Evolutionary conservation across 2,888 invertebrate species (phyloP).

Genomic region (Ornithoptera alexandrae): DNA sequence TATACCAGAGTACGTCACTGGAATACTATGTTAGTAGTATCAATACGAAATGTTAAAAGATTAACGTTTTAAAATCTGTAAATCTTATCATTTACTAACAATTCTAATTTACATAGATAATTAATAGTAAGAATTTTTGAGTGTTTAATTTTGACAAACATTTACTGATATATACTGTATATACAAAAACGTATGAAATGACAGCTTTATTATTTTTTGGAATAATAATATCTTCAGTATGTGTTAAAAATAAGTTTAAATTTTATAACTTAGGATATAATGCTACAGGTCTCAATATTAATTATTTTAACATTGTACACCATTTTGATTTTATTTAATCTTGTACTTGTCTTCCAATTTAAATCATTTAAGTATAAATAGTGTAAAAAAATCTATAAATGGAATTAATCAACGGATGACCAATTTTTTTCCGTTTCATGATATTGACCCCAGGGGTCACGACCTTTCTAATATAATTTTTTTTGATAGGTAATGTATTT

Average conservation of each 20-base stretch:
- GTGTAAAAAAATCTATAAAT: background rate
- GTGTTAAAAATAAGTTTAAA: too few relatives aligned
- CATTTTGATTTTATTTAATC: too few relatives aligned
- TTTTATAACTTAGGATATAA: too few relatives aligned
- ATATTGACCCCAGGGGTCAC: background rate
- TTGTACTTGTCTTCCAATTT: too few relatives aligned
- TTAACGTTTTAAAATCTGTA: background rate
- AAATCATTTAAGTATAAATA: too few relatives aligned
- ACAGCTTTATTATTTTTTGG: too few relatives aligned
- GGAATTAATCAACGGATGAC: background rate
- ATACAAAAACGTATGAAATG: too few relatives aligned
- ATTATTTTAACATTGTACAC: too few relatives aligned
- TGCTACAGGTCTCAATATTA: too few relatives aligned
- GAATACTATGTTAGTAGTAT: background rate
- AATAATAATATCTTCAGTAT: too few relatives aligned
- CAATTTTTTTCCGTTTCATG: background rate
- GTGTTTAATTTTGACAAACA: too few relatives aligned
- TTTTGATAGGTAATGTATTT: background rate
- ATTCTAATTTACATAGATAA: background rate
- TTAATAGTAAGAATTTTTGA: background rate
- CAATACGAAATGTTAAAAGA: conserved; percentile 1
- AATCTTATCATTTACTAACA: background rate
- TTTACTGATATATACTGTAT: too few relatives aligned
- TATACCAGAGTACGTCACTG: conserved; percentile 2
- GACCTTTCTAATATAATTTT: background rate